phyloP scores from a whole-genome alignment of 2,888 invertebrate genomes.

The Seira ritae region DNA sequence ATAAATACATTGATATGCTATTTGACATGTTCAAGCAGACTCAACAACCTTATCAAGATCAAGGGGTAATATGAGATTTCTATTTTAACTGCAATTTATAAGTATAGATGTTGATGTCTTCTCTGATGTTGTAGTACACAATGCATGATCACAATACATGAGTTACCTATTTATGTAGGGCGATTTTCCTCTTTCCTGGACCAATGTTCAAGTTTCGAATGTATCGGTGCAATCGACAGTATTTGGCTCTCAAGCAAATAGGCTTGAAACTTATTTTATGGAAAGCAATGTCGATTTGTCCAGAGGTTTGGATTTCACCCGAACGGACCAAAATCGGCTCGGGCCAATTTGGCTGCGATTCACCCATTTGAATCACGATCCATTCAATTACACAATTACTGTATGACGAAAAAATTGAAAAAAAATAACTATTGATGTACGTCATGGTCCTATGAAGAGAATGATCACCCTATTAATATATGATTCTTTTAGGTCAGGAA shows the following conservation, averaged over 20 bases:
- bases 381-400: constrained; percentile 73
- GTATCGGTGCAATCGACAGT: constrained; percentile 74
- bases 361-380: constrained; percentile 74
- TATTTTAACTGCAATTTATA: not conserved
- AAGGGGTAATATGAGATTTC: constrained; percentile 31
- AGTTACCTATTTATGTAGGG: constrained; percentile 25
- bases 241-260: constrained; percentile 75
- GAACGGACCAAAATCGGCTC: constrained; percentile 52
- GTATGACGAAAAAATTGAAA: constrained; percentile 59
- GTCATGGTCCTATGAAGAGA: not conserved
- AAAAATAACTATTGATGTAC: not conserved
- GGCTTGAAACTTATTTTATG: constrained; percentile 86
- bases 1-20: constrained; percentile 85
- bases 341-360: constrained; percentile 73
- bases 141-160: not conserved
- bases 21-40: constrained; percentile 85
- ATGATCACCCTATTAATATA: constrained; percentile 6
- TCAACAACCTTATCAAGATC: constrained; percentile 77
- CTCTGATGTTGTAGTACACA: constrained; percentile 9
- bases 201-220: constrained; percentile 69
- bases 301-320: constrained; percentile 85
- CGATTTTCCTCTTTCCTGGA: constrained; percentile 71
- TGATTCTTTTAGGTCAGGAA: constrained; percentile 73
- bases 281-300: constrained; percentile 86
- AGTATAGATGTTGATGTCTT: too few species aligned